Percentiles rank a stretch among this genome's conserved stretches.
phyloP scores from a whole-genome alignment of 2,113 vertebrate species.

The Rhynchomys soricoides region DNA sequence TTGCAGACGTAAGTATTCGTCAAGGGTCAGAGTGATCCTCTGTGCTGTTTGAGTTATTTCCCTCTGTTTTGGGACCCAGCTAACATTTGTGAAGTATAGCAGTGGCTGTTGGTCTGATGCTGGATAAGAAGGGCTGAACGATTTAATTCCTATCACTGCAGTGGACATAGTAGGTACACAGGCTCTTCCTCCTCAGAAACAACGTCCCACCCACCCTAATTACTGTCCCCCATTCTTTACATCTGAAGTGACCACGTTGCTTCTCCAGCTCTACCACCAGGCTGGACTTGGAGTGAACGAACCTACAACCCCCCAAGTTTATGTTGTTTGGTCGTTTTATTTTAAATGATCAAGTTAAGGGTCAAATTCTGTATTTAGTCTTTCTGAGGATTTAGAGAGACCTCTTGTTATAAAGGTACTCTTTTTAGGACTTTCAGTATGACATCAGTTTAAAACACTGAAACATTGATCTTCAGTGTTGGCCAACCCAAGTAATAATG shows the following conservation, averaged over 20 bases:
- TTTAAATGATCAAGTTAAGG: background rate
- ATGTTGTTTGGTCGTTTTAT: background rate
- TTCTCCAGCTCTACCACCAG: background rate
- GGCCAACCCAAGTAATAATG: background rate
- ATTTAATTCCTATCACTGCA: background rate
- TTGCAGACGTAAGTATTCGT: constrained; percentile 92
- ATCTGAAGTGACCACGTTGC: background rate
- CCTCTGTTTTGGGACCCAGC: background rate
- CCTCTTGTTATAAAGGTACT: background rate
- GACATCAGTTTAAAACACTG: background rate
- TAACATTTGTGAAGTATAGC: background rate
- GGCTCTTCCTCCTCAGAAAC: too few species aligned
- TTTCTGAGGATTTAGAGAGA: background rate
- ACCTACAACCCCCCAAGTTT: background rate
- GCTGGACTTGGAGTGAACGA: background rate
- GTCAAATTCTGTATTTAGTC: background rate
- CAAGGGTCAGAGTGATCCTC: background rate
- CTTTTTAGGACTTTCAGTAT: background rate
- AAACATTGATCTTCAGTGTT: background rate
- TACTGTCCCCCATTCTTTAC: background rate
- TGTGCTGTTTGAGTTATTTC: background rate
- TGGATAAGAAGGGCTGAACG: background rate
- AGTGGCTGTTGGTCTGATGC: background rate
- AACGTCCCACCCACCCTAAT: background rate
- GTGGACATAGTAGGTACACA: background rate